These are phyloP conservation scores for Aphidoletes aphidimyza DNA, from an alignment of 2,888 invertebrate genomes.

Conservation along the genomic window DNA sequence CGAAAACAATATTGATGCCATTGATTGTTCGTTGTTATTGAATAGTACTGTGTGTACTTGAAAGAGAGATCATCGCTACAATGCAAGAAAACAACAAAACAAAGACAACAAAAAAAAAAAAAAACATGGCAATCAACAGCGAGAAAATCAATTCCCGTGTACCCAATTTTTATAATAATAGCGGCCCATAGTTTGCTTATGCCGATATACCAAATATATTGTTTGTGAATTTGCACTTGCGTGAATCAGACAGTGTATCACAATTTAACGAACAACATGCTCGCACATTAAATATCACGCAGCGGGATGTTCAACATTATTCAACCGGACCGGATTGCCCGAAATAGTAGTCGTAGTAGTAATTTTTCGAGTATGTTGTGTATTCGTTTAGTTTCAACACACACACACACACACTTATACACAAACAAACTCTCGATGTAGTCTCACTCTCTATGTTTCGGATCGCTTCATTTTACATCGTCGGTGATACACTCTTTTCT, in stretches of 20 bases:
- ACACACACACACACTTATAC: too few relatives aligned
- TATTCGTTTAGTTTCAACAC: too few relatives aligned
- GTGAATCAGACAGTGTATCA: conserved; percentile 30
- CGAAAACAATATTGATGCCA: conserved; percentile 41
- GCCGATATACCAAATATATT: too few relatives aligned
- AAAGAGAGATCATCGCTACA: too few relatives aligned
- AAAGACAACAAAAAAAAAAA: background rate
- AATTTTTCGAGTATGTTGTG: background rate
- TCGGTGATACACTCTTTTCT: too few relatives aligned
- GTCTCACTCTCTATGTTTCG: background rate
- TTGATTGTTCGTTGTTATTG: background rate
- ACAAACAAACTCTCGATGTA: too few relatives aligned
- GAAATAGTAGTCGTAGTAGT: background rate
- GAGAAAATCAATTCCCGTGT: conserved; percentile 42
- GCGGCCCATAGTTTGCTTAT: too few relatives aligned
- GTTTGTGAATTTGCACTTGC: background rate
- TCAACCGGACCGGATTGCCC: too few relatives aligned
- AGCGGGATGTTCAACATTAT: background rate
- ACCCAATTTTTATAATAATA: conserved; percentile 48
- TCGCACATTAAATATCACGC: conserved; percentile 49
- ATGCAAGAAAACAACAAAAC: too few relatives aligned
- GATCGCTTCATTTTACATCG: too few relatives aligned
- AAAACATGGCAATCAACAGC: background rate
- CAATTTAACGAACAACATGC: conserved; percentile 46
- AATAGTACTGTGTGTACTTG: too few relatives aligned